Base-by-base conservation (phyloP, 2,113 vertebrate species). In the Hippolais icterina region DNA sequence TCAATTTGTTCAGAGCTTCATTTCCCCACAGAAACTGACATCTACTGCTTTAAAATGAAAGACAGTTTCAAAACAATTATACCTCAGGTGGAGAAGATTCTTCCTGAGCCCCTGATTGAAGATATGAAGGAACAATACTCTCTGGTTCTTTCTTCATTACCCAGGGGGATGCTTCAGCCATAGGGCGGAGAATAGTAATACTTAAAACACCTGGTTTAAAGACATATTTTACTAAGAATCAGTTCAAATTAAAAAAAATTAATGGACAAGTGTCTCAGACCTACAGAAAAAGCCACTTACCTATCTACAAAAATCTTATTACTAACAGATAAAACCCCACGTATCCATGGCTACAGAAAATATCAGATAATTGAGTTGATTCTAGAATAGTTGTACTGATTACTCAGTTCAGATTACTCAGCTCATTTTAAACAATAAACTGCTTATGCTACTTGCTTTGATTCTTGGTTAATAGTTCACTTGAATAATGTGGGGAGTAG, bases 111-210 rank as follows among this genome's bases (percentile, higher is more conserved):
- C 96, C 97, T 89, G 98, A 97, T 50, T 94, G 98, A 81, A 99
- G 98, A 96, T 98, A 98, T 5, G 96, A 95, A 85, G 99, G 99
- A 18, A 98, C 72, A 42, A 99, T 98, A 50, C 97, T 98, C 20
- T 97, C 96, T 60, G 97, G 94, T 61, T 98, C 97, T 96, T 98
- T 99, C 85, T 96, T 97, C 76, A 97, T 96, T 22, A 98, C 41
- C 99, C 99, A 99, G 20, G 95, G 98, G 12, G 98, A 98, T 29
- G 89, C 89, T 94, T 97, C 97, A 27, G 93, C 91, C 82, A 98
- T 91, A 39, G 99, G 99, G 44, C 88, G 96, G 39, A 99, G 97
- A 74, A 99, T 33, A 16, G 98, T 99, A 76, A 99, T 98, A 76
- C 97, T 98, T 87, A 98, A 94, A 56, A 97, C 94, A 61, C 96